A percentile compares a stretch with the other conserved stretches of the same genome.
Evolutionary conservation across 2,888 invertebrate genomes (phyloP).

Genomic region (Dromius quadrimaculatus): DNA sequence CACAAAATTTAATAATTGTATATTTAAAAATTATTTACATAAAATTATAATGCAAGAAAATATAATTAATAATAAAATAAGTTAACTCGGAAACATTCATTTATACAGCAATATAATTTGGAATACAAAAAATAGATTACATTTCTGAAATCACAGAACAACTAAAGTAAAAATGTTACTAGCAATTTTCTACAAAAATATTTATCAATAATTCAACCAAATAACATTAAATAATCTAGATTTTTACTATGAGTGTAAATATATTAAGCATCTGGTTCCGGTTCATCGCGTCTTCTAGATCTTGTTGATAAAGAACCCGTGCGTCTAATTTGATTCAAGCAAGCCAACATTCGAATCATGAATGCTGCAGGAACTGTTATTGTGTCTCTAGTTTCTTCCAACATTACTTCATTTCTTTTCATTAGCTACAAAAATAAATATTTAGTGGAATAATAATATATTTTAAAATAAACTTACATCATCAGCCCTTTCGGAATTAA

Average conservation of each 20-base stretch:
- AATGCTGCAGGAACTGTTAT: slow-evolving; percentile 89
- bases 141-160: slow-evolving; percentile 25
- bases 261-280: slow-evolving; percentile 39
- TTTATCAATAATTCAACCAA: slow-evolving; percentile 3
- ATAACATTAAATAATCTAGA: neutral
- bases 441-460: neutral
- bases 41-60: slow-evolving; percentile 17
- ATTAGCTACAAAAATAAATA: slow-evolving; percentile 71
- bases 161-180: slow-evolving; percentile 12
- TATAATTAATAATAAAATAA: slow-evolving; percentile 13
- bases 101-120: neutral
- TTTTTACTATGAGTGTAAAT: slow-evolving; percentile 27
- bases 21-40: slow-evolving; percentile 17
- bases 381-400: slow-evolving; percentile 88
- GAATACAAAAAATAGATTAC: slow-evolving; percentile 19
- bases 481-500: slow-evolving; percentile 74
- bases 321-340: slow-evolving; percentile 75
- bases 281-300: slow-evolving; percentile 43
- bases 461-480: slow-evolving; percentile 68
- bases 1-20: too few relatives aligned
- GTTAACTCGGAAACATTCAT: slow-evolving; percentile 20
- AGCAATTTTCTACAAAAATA: slow-evolving; percentile 19
- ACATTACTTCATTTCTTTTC: slow-evolving; percentile 83
- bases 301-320: slow-evolving; percentile 60
- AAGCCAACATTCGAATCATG: slow-evolving; percentile 83